Evolutionary conservation across 2,888 invertebrate genomes (phyloP).

Genomic region (Choristoneura rosaceana): DNA sequence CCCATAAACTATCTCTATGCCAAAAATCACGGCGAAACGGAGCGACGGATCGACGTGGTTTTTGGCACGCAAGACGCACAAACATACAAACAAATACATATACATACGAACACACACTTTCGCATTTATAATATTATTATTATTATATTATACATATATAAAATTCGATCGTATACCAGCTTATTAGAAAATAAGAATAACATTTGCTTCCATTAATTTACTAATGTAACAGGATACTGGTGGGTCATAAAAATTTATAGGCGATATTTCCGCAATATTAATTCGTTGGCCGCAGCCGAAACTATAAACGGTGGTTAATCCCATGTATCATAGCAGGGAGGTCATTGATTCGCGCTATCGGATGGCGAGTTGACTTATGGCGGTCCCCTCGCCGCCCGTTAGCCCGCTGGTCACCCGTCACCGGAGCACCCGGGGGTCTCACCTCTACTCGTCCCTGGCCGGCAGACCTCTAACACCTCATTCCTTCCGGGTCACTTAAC

Average conservation of each 20-base stretch:
- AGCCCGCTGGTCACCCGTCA: slow-evolving; percentile 54
- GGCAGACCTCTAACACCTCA: slow-evolving; percentile 66
- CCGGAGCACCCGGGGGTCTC: slow-evolving; percentile 32
- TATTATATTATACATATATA: too few relatives aligned
- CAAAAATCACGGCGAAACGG: too few relatives aligned
- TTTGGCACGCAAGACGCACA: too few relatives aligned
- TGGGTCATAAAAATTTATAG: slow-evolving; percentile 70
- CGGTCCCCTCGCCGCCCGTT: slow-evolving; percentile 72
- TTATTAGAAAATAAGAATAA: slow-evolving; percentile 21
- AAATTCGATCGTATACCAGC: neutral
- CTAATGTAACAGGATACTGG: slow-evolving; percentile 33
- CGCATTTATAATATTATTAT: too few relatives aligned
- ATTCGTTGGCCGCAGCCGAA: slow-evolving; percentile 71
- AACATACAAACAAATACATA: too few relatives aligned
- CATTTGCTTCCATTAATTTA: slow-evolving; percentile 40
- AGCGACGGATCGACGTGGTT: too few relatives aligned
- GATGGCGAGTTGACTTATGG: slow-evolving; percentile 78
- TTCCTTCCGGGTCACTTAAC: slow-evolving; percentile 70
- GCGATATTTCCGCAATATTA: slow-evolving; percentile 77
- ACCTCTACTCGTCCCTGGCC: slow-evolving; percentile 15
- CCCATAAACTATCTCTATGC: too few relatives aligned
- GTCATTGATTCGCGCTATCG: slow-evolving; percentile 83
- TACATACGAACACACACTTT: too few relatives aligned
- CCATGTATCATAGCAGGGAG: slow-evolving; percentile 82
- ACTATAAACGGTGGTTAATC: slow-evolving; percentile 81